A percentile compares a stretch with the other conserved stretches of the same genome.
Conservation (phyloP, 2,888 invertebrate species). For the Operophtera brumata region DNA sequence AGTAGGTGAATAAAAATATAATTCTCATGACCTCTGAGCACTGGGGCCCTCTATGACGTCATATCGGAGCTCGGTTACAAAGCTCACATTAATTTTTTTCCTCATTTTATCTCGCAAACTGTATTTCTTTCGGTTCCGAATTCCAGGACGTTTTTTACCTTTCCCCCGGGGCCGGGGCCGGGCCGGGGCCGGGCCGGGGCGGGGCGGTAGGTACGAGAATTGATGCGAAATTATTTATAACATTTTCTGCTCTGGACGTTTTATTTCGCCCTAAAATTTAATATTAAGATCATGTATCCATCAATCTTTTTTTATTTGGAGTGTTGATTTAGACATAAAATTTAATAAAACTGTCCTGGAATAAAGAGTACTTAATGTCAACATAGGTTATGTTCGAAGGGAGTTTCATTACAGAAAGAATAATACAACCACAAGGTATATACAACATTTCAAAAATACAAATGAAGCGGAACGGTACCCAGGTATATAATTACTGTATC, state of each 20-base stretch:
- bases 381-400: no score
- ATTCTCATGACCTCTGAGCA: background rate
- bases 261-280: slow-evolving; percentile 19
- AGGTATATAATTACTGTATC: no score
- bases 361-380: background rate
- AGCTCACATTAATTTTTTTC: slow-evolving; percentile 20
- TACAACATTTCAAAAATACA: no score
- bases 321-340: slow-evolving; percentile 10
- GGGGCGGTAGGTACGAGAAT: slow-evolving; percentile 13
- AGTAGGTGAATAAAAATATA: background rate
- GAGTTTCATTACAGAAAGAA: no score
- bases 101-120: slow-evolving; percentile 29
- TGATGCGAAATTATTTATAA: slow-evolving; percentile 34
- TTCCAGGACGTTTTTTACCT: slow-evolving; percentile 25
- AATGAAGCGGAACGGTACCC: no score
- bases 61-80: slow-evolving; percentile 15
- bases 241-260: slow-evolving; percentile 26
- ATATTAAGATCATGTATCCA: slow-evolving; percentile 16
- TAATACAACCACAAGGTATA: no score
- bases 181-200: slow-evolving; percentile 14
- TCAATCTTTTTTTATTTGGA: slow-evolving; percentile 14
- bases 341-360: background rate
- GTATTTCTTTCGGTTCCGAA: slow-evolving; percentile 29
- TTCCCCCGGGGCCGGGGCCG: slow-evolving; percentile 16
- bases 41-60: slow-evolving; percentile 9